Evolutionary conservation across 2,888 invertebrate species (phyloP).

Genomic region (Spilosoma lubricipeda): DNA sequence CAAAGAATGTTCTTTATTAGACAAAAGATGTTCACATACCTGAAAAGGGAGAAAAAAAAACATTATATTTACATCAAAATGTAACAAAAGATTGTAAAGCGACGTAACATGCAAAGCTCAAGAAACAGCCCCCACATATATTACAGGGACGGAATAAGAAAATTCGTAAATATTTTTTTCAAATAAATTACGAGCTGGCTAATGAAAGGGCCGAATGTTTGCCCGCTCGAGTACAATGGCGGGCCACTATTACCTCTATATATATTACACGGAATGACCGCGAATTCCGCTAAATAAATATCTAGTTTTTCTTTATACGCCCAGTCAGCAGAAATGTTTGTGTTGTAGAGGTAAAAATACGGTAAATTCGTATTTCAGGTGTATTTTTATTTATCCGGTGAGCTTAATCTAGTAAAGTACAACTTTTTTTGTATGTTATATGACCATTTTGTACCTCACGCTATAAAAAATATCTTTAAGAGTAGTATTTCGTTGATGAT

Average conservation of each 20-base stretch:
- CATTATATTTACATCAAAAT: slow-evolving; percentile 37
- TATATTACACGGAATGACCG: slow-evolving; percentile 66
- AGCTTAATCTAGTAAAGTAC: slow-evolving; percentile 18
- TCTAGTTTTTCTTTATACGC: slow-evolving; percentile 48
- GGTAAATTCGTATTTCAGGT: slow-evolving; percentile 41
- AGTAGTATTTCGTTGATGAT: too few species aligned
- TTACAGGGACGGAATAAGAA: slow-evolving; percentile 50
- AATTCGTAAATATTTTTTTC: slow-evolving; percentile 57
- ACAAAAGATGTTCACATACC: slow-evolving; percentile 63
- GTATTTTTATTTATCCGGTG: slow-evolving; percentile 34
- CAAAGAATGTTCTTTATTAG: slow-evolving; percentile 8
- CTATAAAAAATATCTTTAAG: too few species aligned
- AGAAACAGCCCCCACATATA: slow-evolving; percentile 40
- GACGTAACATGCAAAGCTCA: slow-evolving; percentile 54
- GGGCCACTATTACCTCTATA: slow-evolving; percentile 61
- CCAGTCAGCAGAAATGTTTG: slow-evolving; percentile 43
- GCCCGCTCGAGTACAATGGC: slow-evolving; percentile 44
- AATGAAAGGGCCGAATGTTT: slow-evolving; percentile 62
- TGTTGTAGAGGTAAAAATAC: slow-evolving; percentile 32
- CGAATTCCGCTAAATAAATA: slow-evolving; percentile 67
- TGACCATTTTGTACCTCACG: too few species aligned
- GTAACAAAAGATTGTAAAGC: slow-evolving; percentile 40
- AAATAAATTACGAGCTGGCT: slow-evolving; percentile 62
- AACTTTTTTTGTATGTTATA: too few species aligned
- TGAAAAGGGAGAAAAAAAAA: slow-evolving; percentile 56